phyloP scores from a whole-genome alignment of 2,888 invertebrate species.

The Caenorhabditis zanzibari region DNA sequence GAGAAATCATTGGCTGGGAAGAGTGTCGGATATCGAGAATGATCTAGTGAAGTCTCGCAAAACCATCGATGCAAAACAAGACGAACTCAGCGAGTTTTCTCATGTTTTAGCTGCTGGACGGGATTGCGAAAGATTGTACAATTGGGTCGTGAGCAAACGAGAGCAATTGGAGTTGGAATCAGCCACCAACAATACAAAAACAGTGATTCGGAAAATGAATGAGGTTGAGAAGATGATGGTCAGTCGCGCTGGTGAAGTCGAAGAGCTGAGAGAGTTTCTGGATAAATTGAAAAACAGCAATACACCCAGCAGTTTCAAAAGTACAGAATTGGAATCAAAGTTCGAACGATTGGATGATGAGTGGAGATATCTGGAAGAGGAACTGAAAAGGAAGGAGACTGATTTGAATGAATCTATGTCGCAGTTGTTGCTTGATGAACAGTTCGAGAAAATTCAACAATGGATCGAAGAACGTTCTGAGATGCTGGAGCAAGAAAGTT shows the following conservation, averaged over 20 bases:
- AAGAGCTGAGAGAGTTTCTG: slow-evolving; percentile 32
- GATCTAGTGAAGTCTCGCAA: slow-evolving; percentile 43
- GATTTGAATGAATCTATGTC: slow-evolving; percentile 64
- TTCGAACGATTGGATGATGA: slow-evolving; percentile 51
- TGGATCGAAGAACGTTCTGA: slow-evolving; percentile 51
- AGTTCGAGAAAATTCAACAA: slow-evolving; percentile 47
- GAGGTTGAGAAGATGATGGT: slow-evolving; percentile 64
- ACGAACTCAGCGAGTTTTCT: slow-evolving; percentile 48
- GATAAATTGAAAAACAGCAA: slow-evolving; percentile 10
- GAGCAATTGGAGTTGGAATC: slow-evolving; percentile 27
- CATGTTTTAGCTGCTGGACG: slow-evolving; percentile 46
- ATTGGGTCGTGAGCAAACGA: slow-evolving; percentile 36
- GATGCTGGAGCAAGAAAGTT: background rate
- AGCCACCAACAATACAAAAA: slow-evolving; percentile 34
- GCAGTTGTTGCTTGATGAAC: slow-evolving; percentile 52
- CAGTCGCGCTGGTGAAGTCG: slow-evolving; percentile 33
- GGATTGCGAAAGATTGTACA: slow-evolving; percentile 39
- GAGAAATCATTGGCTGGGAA: slow-evolving; percentile 20
- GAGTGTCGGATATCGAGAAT: slow-evolving; percentile 31
- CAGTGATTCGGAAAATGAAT: slow-evolving; percentile 46
- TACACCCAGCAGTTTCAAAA: slow-evolving; percentile 38
- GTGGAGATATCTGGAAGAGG: slow-evolving; percentile 52
- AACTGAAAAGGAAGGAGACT: slow-evolving; percentile 33
- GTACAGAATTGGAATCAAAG: slow-evolving; percentile 44
- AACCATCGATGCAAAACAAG: slow-evolving; percentile 54